Evolutionary conservation across 2,797 vertebrate species (phyloP), one percentile per base, ranked within the genome.

Genomic region (Champsocephalus esox): DNA sequence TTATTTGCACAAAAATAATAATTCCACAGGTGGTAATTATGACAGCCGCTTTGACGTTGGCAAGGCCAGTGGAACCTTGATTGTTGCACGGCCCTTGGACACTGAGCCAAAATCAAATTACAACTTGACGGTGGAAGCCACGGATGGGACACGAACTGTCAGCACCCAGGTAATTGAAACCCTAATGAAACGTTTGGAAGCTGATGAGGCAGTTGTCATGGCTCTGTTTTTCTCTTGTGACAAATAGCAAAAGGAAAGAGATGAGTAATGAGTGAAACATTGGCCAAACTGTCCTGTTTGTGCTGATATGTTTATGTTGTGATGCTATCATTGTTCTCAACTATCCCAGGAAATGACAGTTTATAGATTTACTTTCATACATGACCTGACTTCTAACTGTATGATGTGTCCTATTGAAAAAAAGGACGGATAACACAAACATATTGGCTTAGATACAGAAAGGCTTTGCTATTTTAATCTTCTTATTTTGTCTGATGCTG

Each of bases 11-110:
- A 38, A 55, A 69, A 74, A 69, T 72, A 56, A 66, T 12, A 7
- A 82, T 62, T 84, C 80, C 71, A 71, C 95, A 99, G 98, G 98
- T 95, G 98, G 98, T 89, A 99, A 99, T 95, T 96, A 96, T 75
- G 97, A 99, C 94, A 99, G 97, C 94, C 96, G 96, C 77, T 99
- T 99, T 88, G 98, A 99, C 91, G 97, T 99, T 92, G 97, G 97
- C 92, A 99, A 98, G 90, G 96, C 97, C 92, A 97, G 96, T 8
- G 98, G 98, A 82, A 99, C 98, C 72, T 87, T 99, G 92, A 96
- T 99, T 87, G 94, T 99, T 5, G 98, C 98, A 11, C 96, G 94
- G 91, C 96, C 96, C 80, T 96, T 99, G 83, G 97, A 99, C 91
- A 95, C 97, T 21, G 98, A 99, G 89, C 96, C 97, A 89, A 99